Conservation (phyloP, 2,888 invertebrate genomes). For the Herminia tarsipennalis region DNA sequence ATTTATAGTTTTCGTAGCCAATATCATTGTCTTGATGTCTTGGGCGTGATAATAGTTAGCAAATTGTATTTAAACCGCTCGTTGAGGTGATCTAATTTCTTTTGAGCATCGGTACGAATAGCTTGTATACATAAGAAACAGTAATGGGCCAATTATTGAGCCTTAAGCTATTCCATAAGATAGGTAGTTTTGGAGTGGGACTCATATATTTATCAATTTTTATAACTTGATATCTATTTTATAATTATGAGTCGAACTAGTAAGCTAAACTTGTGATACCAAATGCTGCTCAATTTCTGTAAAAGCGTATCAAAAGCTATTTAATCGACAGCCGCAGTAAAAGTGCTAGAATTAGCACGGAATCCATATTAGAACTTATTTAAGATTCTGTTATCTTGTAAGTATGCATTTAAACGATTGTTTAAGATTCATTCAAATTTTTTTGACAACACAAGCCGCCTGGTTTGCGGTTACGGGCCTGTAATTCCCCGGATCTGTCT, state of each 20-base stretch:
- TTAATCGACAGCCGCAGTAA: too few species aligned
- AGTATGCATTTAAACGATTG: background rate
- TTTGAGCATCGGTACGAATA: conserved; percentile 17
- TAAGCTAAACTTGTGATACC: background rate
- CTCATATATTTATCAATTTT: background rate
- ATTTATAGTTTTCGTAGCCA: conserved; percentile 19
- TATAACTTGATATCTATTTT: background rate
- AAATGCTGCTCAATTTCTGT: background rate
- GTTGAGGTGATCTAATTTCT: conserved; percentile 17
- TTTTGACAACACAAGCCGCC: background rate
- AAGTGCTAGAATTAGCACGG: too few species aligned
- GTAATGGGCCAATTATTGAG: too few species aligned
- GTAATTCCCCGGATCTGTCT: conserved; percentile 22
- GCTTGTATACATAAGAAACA: too few species aligned
- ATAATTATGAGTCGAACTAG: background rate
- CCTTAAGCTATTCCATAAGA: too few species aligned
- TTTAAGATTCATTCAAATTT: background rate
- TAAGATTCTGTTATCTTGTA: too few species aligned
- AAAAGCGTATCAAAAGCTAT: background rate
- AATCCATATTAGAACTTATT: too few species aligned
- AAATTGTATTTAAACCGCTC: conserved; percentile 23
- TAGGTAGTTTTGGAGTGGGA: too few species aligned
- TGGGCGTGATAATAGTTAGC: conserved; percentile 1
- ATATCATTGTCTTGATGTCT: conserved; percentile 18
- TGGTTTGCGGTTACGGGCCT: conserved; percentile 23